phyloP scores from a whole-genome alignment of 2,888 invertebrate genomes.

The Phragmatobia fuliginosa region DNA sequence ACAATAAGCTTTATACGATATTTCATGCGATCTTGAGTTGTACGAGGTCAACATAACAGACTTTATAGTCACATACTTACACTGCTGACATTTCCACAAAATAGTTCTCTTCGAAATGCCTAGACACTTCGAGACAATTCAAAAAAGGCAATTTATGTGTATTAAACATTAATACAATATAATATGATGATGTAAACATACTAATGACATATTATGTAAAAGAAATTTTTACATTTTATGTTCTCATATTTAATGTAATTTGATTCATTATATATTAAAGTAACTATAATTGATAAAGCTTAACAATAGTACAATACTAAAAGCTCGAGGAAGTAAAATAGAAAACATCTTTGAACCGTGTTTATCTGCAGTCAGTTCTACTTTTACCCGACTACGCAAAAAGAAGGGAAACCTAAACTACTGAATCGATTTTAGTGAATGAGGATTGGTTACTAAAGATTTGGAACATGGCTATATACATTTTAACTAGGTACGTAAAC shows the following conservation, averaged over 20 bases:
- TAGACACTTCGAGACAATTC: conserved; percentile 35
- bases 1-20: not conserved
- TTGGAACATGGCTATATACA: too few species aligned
- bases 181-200: conserved; percentile 33
- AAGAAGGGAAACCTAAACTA: too few species aligned
- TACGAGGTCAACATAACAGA: not conserved
- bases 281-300: not conserved
- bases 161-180: conserved; percentile 34
- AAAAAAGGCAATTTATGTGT: conserved; percentile 33
- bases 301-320: not conserved
- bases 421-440: too few species aligned
- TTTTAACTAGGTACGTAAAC: too few species aligned
- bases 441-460: too few species aligned
- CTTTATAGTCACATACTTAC: not conserved
- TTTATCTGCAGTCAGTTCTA: not conserved
- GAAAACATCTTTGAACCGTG: not conserved
- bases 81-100: conserved; percentile 10
- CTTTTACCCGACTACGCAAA: too few species aligned
- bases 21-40: not conserved
- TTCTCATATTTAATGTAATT: not conserved
- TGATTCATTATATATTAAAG: not conserved
- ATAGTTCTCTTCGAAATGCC: conserved; percentile 25
- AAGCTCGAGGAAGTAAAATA: not conserved
- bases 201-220: conserved; percentile 13
- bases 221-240: not conserved